Evolutionary conservation across 2,113 vertebrate genomes (phyloP), one percentile per base, ranked within the genome.

Genomic region (Crotalus helleri): DNA sequence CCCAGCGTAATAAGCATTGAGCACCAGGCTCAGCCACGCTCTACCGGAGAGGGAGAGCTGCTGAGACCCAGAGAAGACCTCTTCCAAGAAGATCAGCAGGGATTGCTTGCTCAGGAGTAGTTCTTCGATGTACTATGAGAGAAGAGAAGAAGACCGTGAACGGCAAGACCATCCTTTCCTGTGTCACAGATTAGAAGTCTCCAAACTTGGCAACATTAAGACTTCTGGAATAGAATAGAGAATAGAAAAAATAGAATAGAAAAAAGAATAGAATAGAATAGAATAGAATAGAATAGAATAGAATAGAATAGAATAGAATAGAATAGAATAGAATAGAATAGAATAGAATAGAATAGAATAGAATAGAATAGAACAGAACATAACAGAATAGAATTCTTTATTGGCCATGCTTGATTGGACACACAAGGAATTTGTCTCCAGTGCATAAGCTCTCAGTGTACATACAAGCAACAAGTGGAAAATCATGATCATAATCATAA

Each of bases 51-150:
- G 64, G 0, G 98, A 98, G 86, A 99, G 96, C 95, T 94, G 97
- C 95, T 95, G 96, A 2, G 97, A 91, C 0, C 94, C 95, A 0
- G 13, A 0, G 53, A 94, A 95, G 0, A 95, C 94, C 95, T 98
- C 97, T 91, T 95, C 97, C 95, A 96, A 95, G 97, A 98, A 99
- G 94, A 97, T 97, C 5, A 99, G 92, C 24, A 99, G 92, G 0
- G 98, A 97, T 93, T 98, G 98, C 8, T 94, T 95, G 92, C 98
- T 98, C 95, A 85, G 95, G 88, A 99, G 97, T 95, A 99, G 96
- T 96, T 99, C 98, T 95, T 97, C 96, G 0, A 98, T 1, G 5
- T 98, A 98, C 99, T 99, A 94, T 0, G 1, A 69, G 55, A 29
- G 24, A 3, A 6, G 57, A 51, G 5, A 24, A 15, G 24, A 0